Evolutionary conservation across 2,797 vertebrate genomes (phyloP).

Genomic region (Takifugu rubripes): DNA sequence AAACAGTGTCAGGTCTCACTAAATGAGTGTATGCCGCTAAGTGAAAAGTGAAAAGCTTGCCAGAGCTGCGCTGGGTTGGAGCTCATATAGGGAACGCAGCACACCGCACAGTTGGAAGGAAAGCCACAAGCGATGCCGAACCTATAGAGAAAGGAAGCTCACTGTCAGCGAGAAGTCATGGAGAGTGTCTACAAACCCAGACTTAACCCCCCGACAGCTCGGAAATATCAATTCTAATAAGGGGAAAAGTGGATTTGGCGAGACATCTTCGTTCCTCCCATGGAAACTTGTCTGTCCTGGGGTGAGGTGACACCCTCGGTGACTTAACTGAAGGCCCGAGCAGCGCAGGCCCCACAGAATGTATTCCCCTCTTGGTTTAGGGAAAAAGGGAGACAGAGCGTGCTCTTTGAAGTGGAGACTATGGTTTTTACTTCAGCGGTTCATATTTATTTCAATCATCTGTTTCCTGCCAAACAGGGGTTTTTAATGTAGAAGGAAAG

Average conservation of each 20-base stretch:
- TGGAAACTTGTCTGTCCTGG: slow-evolving; percentile 76
- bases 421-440: slow-evolving; percentile 1
- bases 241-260: slow-evolving; percentile 79
- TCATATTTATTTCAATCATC: too few species aligned
- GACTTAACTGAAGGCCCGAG: slow-evolving; percentile 60
- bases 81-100: slow-evolving; percentile 55
- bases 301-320: slow-evolving; percentile 72
- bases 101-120: slow-evolving; percentile 46
- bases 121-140: slow-evolving; percentile 55
- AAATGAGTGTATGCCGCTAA: slow-evolving; percentile 73
- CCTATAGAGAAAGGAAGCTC: slow-evolving; percentile 63
- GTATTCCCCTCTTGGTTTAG: slow-evolving; percentile 9
- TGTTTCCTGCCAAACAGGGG: too few species aligned
- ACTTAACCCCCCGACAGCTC: slow-evolving; percentile 78
- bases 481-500: too few species aligned
- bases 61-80: slow-evolving; percentile 51
- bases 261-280: slow-evolving; percentile 74
- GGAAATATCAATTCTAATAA: slow-evolving; percentile 82
- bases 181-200: slow-evolving; percentile 69
- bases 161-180: slow-evolving; percentile 65
- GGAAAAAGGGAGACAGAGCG: too few species aligned
- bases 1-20: slow-evolving; percentile 76
- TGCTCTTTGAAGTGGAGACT: too few species aligned
- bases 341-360: slow-evolving; percentile 43
- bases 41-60: slow-evolving; percentile 67